Base-by-base conservation (phyloP, 2,888 invertebrate species). In the Metopia argyrocephala region DNA sequence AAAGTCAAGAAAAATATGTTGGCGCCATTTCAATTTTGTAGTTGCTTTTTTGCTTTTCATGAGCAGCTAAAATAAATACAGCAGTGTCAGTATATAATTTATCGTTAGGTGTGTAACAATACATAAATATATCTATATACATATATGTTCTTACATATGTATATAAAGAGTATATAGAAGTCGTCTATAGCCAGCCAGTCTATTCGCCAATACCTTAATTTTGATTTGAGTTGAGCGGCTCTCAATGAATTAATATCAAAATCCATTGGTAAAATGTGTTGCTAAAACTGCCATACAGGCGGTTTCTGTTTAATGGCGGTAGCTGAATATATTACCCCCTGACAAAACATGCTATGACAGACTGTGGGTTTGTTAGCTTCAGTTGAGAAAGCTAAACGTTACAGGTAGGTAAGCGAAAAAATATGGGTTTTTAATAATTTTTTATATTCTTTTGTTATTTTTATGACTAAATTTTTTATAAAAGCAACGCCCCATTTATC, bases 231-330 rank as follows among this genome's bases (percentile, higher is more conserved):
- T 46, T n/a, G 56, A n/a, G 38, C 38, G 48, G 31, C 59, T 18
- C 59, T 57, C 25, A 76, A 21, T 45, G 64, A 56, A 56, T 56
- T 56, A 62, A 76, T 23, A 31, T 48, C 62, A 69, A 56, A 69
- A 57, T 48, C 27, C 50, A 57, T 48, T 69, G 23, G 23, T 54
- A 46, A 69, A 62, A 76, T 76, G 48, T 62, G 68, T 56, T 62
- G 62, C 61, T 56, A 56, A 64, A 62, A 57, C 57, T 64, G 57
- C 56, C 48, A 62, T 56, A 64, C 27, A 59, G 64, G 64, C 69
- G 76, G 54, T 46, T 54, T 9, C 21, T 54, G n/a, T 70, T 64
- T 57, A 76, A 76, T 70, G 56, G 50, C 76, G 23, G 70, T 70
- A 76, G 69, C 69, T 9, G 57, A 69, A 69, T 64, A 45, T 45